phyloP scores from a whole-genome alignment of 2,888 invertebrate genomes.

The Conomelus anceps region DNA sequence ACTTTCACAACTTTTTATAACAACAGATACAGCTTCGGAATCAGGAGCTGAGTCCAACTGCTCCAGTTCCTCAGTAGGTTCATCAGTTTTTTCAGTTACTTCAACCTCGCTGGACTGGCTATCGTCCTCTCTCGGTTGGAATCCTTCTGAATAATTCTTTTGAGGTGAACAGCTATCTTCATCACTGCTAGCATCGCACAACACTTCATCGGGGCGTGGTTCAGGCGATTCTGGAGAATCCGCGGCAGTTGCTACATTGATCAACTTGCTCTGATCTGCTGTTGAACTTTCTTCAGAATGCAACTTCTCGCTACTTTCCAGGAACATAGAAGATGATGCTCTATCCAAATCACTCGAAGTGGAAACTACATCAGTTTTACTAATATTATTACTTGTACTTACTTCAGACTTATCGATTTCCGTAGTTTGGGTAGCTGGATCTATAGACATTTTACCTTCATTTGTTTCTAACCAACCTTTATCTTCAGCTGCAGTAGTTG shows the following conservation, averaged over 20 bases:
- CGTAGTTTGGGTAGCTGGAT: not conserved
- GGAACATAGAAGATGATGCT: not conserved
- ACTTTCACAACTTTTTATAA: conserved; percentile 20
- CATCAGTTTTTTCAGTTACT: conserved; percentile 12
- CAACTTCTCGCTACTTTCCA: no score
- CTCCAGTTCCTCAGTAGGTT: not conserved
- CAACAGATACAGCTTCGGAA: conserved; percentile 33
- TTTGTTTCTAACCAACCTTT: conserved; percentile 1
- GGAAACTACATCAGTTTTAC: not conserved
- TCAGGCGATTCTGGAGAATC: conserved; percentile 7
- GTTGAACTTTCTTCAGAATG: not conserved
- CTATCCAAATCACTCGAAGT: not conserved
- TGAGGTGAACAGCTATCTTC: not conserved
- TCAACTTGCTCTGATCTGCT: not conserved
- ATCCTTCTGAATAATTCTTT: not conserved
- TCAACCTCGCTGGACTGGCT: conserved; percentile 4
- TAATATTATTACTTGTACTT: no score
- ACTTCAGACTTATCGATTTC: not conserved
- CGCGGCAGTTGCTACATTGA: not conserved
- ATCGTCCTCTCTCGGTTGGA: not conserved
- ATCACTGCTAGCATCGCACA: not conserved
- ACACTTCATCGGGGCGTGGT: not conserved
- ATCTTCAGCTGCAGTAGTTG: not conserved
- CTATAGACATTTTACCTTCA: not conserved
- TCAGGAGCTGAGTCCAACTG: conserved; percentile 19